A percentile compares a stretch with the other conserved stretches of the same genome.
Conservation (phyloP, 2,888 invertebrate genomes). For the Campoplex capitator region DNA sequence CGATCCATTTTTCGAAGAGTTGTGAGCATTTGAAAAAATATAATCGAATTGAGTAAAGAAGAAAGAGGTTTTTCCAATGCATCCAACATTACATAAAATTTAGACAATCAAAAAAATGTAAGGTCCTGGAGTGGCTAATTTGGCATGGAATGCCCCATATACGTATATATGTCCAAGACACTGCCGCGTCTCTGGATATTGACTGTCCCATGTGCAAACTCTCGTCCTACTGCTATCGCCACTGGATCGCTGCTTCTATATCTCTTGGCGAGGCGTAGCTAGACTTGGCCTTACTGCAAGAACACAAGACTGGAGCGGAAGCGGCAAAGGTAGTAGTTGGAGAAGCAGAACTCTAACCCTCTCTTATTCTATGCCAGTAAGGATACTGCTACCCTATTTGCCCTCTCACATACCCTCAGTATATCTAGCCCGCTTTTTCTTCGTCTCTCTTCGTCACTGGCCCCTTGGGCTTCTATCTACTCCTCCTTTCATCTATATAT, state of each 20-base stretch:
- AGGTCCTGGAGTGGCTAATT: too few relatives aligned
- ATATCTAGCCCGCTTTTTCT: slow-evolving; percentile 14
- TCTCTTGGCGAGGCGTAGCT: slow-evolving; percentile 24
- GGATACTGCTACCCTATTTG: slow-evolving; percentile 41
- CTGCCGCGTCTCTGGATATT: slow-evolving; percentile 19
- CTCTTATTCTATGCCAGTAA: slow-evolving; percentile 50
- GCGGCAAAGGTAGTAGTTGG: slow-evolving; percentile 44
- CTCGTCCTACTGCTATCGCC: slow-evolving; percentile 40
- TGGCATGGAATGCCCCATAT: too few relatives aligned
- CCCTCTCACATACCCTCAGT: slow-evolving; percentile 31
- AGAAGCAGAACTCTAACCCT: slow-evolving; percentile 59
- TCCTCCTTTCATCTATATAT: slow-evolving; percentile 27
- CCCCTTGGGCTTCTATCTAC: slow-evolving; percentile 40
- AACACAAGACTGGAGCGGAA: slow-evolving; percentile 30
- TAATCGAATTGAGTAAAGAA: too few relatives aligned
- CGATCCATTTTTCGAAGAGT: too few relatives aligned
- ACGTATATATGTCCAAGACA: not conserved
- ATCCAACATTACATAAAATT: too few relatives aligned
- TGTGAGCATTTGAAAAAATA: too few relatives aligned
- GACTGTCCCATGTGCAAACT: slow-evolving; percentile 47
- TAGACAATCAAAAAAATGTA: too few relatives aligned
- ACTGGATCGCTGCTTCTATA: slow-evolving; percentile 25
- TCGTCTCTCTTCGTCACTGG: slow-evolving; percentile 18
- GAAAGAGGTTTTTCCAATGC: too few relatives aligned
- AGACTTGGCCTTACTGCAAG: slow-evolving; percentile 26